phyloP scores from a whole-genome alignment of 2,888 invertebrate genomes.

The Lampropteryx suffumata region DNA sequence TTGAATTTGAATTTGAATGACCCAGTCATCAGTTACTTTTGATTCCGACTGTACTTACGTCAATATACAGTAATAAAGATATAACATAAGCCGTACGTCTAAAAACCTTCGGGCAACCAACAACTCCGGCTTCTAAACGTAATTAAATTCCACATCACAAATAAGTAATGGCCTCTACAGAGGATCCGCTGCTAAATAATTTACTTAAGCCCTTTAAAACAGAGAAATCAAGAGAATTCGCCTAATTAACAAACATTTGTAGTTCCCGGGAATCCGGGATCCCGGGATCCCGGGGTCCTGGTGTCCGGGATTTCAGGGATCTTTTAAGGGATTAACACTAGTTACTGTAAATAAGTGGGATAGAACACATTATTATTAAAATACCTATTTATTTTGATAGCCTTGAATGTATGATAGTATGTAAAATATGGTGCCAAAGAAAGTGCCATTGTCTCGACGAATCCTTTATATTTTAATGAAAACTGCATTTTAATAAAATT shows the following conservation, averaged over 20 bases:
- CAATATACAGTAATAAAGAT: not conserved
- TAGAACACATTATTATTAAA: constrained; percentile 9
- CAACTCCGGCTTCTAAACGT: constrained; percentile 14
- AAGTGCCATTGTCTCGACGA: no score
- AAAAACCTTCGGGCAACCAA: not conserved
- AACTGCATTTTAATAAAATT: no score
- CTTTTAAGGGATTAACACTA: constrained; percentile 24
- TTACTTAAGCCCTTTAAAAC: constrained; percentile 31
- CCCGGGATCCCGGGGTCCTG: constrained; percentile 1
- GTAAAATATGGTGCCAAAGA: no score
- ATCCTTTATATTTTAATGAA: no score
- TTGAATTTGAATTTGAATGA: no score
- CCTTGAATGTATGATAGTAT: no score
- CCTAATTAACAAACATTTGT: constrained; percentile 32
- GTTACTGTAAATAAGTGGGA: constrained; percentile 15
- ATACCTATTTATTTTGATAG: not conserved
- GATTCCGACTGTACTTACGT: no score
- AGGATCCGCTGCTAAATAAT: constrained; percentile 36
- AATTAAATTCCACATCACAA: constrained; percentile 32
- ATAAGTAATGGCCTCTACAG: constrained; percentile 17
- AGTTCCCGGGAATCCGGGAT: constrained; percentile 20
- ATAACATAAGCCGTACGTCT: not conserved
- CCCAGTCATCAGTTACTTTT: no score
- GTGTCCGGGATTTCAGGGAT: constrained; percentile 21
- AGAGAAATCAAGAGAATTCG: constrained; percentile 27